These are phyloP conservation scores for Neosilurus mollespiculum DNA, from an alignment of 2,797 vertebrate genomes.

Conservation along the genomic window DNA sequence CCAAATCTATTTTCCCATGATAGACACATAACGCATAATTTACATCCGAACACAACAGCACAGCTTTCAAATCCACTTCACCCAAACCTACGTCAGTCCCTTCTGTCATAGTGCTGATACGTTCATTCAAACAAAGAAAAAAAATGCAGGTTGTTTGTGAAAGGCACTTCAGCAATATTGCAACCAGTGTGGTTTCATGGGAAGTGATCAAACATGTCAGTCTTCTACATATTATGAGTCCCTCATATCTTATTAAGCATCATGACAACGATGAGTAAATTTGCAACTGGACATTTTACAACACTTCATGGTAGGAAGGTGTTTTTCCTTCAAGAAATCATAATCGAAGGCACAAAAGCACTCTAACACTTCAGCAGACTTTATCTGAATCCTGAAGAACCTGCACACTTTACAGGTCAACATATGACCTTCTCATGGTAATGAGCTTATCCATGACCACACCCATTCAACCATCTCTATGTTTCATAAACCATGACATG, in stretches of 20 bases:
- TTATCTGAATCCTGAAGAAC: not conserved
- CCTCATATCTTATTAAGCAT: slow-evolving; percentile 29
- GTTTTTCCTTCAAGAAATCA: not conserved
- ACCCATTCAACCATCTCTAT: slow-evolving; percentile 49
- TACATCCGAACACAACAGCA: too few species aligned
- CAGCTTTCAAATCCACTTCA: too few species aligned
- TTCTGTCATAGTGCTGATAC: too few species aligned
- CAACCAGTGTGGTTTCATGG: slow-evolving; percentile 30
- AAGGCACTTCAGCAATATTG: slow-evolving; percentile 4
- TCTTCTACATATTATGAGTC: slow-evolving; percentile 33
- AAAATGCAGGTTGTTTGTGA: too few species aligned
- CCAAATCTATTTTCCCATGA: too few species aligned
- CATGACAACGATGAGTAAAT: not conserved
- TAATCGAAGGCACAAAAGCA: not conserved
- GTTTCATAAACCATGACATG: slow-evolving; percentile 58
- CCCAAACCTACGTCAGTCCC: too few species aligned
- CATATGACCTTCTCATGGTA: not conserved
- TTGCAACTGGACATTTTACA: not conserved
- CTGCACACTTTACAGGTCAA: not conserved
- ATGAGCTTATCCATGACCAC: slow-evolving; percentile 33
- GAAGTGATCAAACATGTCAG: slow-evolving; percentile 43
- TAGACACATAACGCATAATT: too few species aligned
- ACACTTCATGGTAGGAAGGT: not conserved
- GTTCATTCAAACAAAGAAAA: too few species aligned
- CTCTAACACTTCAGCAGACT: not conserved